phyloP scores from a whole-genome alignment of 2,113 vertebrate species.

The Miniopterus natalensis region DNA sequence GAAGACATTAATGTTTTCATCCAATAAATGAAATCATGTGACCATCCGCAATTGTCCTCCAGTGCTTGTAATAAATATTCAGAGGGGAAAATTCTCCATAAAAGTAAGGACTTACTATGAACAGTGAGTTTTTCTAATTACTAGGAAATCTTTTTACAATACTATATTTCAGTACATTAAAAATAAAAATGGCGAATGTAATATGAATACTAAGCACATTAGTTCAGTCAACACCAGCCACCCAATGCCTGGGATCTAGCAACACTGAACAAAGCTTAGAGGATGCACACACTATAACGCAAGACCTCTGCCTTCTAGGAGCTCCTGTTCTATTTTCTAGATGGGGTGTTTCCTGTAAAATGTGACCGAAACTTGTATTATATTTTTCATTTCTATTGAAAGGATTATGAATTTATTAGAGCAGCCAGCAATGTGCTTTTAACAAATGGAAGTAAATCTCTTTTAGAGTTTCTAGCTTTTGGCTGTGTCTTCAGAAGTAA shows the following conservation, averaged over 20 bases:
- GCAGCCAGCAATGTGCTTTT: background rate
- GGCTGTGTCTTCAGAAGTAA: background rate
- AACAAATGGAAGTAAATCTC: conserved; percentile 14
- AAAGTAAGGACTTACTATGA: background rate
- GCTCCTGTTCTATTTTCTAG: background rate
- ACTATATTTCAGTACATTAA: background rate
- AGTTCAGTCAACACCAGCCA: background rate
- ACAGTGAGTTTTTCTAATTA: background rate
- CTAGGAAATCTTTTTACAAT: background rate
- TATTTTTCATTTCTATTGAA: background rate
- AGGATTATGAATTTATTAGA: background rate
- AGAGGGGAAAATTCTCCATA: background rate
- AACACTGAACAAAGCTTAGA: background rate
- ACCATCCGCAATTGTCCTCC: background rate
- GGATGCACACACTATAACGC: rapidly evolving
- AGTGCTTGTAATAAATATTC: background rate
- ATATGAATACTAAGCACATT: background rate
- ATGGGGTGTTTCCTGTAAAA: background rate
- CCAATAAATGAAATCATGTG: background rate
- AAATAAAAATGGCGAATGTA: background rate
- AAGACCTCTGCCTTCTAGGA: background rate
- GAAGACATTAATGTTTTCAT: background rate
- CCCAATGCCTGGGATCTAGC: background rate
- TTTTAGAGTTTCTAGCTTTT: background rate
- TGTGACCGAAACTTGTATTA: background rate